phyloP scores from a whole-genome alignment of 2,113 vertebrate species.

The Toxotes chatareus region DNA sequence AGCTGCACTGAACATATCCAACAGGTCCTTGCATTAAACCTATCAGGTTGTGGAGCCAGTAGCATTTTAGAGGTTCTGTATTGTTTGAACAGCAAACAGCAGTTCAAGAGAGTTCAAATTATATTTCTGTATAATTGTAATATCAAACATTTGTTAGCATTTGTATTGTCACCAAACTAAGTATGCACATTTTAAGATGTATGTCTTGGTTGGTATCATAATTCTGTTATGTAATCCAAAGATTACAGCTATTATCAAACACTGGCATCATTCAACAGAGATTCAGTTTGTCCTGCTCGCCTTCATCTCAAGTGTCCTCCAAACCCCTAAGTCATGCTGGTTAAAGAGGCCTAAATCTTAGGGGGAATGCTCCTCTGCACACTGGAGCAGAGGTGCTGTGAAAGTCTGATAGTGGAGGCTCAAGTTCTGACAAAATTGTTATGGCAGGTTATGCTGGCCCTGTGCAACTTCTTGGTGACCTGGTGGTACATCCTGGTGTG shows the following conservation, averaged over 20 bases:
- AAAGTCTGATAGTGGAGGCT: constrained; percentile 57
- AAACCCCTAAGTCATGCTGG: constrained; percentile 49
- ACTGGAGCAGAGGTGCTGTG: constrained; percentile 56
- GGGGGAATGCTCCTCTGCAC: constrained; percentile 47
- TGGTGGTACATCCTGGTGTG: constrained; percentile 70
- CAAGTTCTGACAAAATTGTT: constrained; percentile 47
- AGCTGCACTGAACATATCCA: constrained; percentile 14
- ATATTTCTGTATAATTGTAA: constrained; percentile 7
- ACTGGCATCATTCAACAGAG: constrained; percentile 24
- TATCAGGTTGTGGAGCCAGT: background rate
- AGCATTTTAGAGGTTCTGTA: constrained; percentile 15
- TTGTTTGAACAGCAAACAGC: constrained; percentile 16
- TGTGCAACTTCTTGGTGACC: constrained; percentile 72
- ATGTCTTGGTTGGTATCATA: constrained; percentile 18
- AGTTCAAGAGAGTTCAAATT: constrained; percentile 12
- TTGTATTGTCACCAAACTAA: constrained; percentile 23
- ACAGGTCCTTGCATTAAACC: constrained; percentile 2
- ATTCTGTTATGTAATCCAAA: constrained; percentile 36
- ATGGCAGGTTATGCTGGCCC: constrained; percentile 59
- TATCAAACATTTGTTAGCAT: constrained; percentile 22
- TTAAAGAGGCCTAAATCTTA: constrained; percentile 44
- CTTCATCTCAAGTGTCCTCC: constrained; percentile 37
- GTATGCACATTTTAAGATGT: constrained; percentile 24
- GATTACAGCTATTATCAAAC: constrained; percentile 35
- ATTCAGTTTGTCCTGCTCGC: constrained; percentile 45